Evolutionary conservation across 2,888 invertebrate genomes (phyloP).

Genomic region (Herminia tarsipennalis): DNA sequence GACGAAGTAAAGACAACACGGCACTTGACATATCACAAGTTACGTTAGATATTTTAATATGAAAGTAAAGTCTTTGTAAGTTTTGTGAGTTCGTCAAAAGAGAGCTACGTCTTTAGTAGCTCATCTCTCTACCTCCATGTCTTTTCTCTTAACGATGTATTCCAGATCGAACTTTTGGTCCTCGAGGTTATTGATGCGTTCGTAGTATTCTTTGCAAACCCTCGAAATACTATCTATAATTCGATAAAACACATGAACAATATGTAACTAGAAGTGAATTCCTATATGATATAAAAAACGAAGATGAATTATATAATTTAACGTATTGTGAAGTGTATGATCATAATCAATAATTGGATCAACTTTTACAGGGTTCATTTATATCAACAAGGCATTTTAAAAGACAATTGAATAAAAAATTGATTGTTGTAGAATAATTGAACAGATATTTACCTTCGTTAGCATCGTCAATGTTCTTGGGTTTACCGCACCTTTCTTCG

Average conservation of each 20-base stretch:
- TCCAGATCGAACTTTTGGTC: conserved; percentile 99
- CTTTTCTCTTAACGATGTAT: conserved; percentile 99
- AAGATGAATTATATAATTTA: conserved; percentile 21
- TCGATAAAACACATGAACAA: conserved; percentile 69
- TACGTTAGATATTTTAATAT: conserved; percentile 66
- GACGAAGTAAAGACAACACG: conserved; percentile 75
- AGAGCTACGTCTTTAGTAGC: conserved; percentile 62
- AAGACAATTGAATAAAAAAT: neutral
- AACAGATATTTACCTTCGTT: conserved; percentile 92
- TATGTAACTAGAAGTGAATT: conserved; percentile 38
- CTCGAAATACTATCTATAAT: conserved; percentile 91
- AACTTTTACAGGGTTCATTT: conserved; percentile 31
- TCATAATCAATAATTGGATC: conserved; percentile 22
- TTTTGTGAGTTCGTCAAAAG: conserved; percentile 78
- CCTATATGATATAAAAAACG: conserved; percentile 42
- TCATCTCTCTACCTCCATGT: conserved; percentile 95
- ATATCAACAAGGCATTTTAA: conserved; percentile 14
- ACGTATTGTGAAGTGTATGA: conserved; percentile 62
- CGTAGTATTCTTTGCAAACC: conserved; percentile 94
- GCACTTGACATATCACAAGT: conserved; percentile 71
- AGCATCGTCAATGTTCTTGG: conserved; percentile 95
- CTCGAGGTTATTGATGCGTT: conserved; percentile 95
- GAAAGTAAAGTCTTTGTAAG: conserved; percentile 65
- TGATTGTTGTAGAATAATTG: conserved; percentile 2
- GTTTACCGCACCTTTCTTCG: conserved; percentile 96